Percentiles rank a stretch among this genome's conserved stretches.
Conservation (phyloP, 2,797 vertebrate species). For the Onychomys torridus region DNA sequence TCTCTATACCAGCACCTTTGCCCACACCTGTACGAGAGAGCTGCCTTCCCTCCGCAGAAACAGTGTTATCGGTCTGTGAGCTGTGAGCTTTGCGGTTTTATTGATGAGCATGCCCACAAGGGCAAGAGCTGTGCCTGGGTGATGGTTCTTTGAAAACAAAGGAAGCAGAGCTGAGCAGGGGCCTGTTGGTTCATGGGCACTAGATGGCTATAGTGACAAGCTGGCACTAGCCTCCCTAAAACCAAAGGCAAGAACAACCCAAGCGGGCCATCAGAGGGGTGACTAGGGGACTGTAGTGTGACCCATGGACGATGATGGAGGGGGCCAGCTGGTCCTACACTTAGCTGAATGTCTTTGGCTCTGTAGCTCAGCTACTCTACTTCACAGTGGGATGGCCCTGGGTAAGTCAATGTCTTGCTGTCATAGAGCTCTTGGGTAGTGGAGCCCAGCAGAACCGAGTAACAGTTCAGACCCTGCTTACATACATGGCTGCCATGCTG, state of each 20-base stretch:
- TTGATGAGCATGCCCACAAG: not conserved
- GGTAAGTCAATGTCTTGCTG: not conserved
- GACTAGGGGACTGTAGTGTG: not conserved
- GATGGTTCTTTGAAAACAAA: not conserved
- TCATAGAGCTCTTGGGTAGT: not conserved
- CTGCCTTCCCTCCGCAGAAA: not conserved
- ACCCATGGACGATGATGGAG: no score
- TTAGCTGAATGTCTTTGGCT: not conserved
- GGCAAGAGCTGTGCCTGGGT: not conserved
- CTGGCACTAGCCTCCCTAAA: not conserved
- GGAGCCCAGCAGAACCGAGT: not conserved
- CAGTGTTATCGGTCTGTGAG: not conserved
- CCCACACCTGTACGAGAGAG: not conserved
- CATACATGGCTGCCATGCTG: not conserved
- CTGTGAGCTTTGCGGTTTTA: not conserved
- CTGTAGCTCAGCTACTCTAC: not conserved
- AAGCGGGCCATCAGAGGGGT: not conserved
- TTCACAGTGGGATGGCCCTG: not conserved
- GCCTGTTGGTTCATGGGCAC: not conserved
- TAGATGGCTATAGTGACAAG: not conserved
- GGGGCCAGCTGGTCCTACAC: no score
- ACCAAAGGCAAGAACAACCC: not conserved
- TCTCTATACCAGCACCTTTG: conserved; percentile 50
- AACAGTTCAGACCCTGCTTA: not conserved
- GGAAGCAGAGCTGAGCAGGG: not conserved